Percentiles rank a stretch among this genome's conserved stretches.
Evolutionary conservation across 2,888 invertebrate genomes (phyloP).

Genomic region (Eupeodes latifasciatus): DNA sequence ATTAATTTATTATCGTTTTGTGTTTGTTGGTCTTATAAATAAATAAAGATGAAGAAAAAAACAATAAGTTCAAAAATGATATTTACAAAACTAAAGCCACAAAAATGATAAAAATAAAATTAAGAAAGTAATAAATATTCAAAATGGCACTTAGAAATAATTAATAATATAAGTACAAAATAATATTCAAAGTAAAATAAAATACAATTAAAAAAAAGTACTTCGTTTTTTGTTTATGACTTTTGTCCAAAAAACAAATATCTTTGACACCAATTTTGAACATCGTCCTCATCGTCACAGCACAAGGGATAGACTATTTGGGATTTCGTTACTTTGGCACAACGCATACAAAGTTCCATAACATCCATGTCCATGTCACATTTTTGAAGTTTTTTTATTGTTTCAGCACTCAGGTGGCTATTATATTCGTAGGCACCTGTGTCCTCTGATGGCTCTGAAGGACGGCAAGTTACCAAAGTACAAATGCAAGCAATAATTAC

Average conservation of each 20-base stretch:
- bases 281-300: constrained; percentile 85
- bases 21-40: too few relatives aligned
- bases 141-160: constrained; percentile 53
- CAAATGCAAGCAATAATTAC: constrained; percentile 34
- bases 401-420: constrained; percentile 80
- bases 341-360: constrained; percentile 85
- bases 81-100: constrained; percentile 30
- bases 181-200: constrained; percentile 20
- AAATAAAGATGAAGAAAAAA: constrained; percentile 32
- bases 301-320: constrained; percentile 86
- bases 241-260: constrained; percentile 84
- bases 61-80: constrained; percentile 25
- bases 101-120: constrained; percentile 36
- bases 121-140: constrained; percentile 65
- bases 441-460: constrained; percentile 64
- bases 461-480: constrained; percentile 54
- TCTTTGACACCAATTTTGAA: constrained; percentile 85
- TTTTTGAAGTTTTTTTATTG: constrained; percentile 80
- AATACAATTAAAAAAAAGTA: background rate
- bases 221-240: background rate
- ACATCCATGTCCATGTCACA: constrained; percentile 80
- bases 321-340: constrained; percentile 86
- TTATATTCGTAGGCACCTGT: constrained; percentile 79
- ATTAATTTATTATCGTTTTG: constrained; percentile 11
- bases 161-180: constrained; percentile 40